These are phyloP conservation scores for Condylura cristata DNA, from an alignment of 2,113 vertebrate species.

Conservation along the genomic window DNA sequence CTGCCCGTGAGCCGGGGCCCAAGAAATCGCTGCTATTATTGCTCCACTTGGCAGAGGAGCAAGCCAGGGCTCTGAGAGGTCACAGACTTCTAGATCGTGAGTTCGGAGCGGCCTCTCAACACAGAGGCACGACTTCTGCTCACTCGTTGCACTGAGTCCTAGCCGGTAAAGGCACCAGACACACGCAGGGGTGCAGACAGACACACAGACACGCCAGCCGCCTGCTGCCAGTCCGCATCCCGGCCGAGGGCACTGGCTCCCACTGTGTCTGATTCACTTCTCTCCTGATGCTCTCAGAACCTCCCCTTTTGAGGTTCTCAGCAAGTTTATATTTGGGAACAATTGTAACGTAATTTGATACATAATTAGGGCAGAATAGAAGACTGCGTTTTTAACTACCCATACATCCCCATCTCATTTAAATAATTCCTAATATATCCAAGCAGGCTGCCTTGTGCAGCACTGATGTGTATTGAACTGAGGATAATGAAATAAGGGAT, in stretches of 20 bases:
- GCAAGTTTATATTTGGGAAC: slow-evolving; percentile 84
- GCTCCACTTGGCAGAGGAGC: background rate
- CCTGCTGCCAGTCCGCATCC: background rate
- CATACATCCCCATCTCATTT: slow-evolving; percentile 88
- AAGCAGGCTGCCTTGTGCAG: slow-evolving; percentile 78
- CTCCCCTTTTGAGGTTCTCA: slow-evolving; percentile 76
- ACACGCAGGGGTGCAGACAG: background rate
- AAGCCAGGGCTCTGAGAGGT: background rate
- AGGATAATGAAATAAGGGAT: slow-evolving; percentile 89
- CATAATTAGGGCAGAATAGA: slow-evolving; percentile 86
- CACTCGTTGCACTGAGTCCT: background rate
- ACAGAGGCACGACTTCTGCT: background rate
- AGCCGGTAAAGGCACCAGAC: background rate
- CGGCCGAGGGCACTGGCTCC: background rate
- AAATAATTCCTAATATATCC: slow-evolving; percentile 89
- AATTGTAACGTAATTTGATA: slow-evolving; percentile 87
- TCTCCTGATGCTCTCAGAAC: slow-evolving; percentile 61
- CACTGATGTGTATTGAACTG: slow-evolving; percentile 87
- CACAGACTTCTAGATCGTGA: background rate
- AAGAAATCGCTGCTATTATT: no score
- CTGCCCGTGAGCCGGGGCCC: background rate
- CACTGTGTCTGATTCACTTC: slow-evolving; percentile 35
- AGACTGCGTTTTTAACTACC: slow-evolving; percentile 85
- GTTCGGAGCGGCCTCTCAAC: background rate
- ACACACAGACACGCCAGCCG: background rate